Evolutionary conservation across 1,140 invertebrate genomes (phyloP), one percentile per base, ranked within the genome.

Genomic region (Calosoma granatense): DNA sequence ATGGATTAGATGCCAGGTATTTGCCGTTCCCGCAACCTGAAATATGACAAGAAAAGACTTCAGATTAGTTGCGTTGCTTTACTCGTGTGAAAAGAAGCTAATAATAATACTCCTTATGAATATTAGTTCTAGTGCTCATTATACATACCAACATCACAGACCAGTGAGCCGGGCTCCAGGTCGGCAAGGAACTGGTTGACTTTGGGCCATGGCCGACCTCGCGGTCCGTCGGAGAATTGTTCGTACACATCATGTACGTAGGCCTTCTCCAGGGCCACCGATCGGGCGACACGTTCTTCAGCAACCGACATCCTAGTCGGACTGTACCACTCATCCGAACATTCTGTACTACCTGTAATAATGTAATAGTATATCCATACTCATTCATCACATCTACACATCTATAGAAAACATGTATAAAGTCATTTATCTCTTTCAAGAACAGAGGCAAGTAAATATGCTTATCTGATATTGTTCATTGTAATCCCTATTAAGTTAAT

Each of bases 171-270:
- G 1, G 91, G 89, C 66, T 94, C 90, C 20, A 96, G 79, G 54
- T 87, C 88, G 47, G 85, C 74, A 52, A 97, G 81, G 74, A 97
- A 95, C 65, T 90, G 81, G 64, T 85, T 83, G 54, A 95, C 90
- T 63, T 84, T 79, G 19, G 92, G 92, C 83, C 92, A 92, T 58
- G 84, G 82, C 59, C 84, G 81, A 55, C 76, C 82, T 55, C 76
- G 76, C 20, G 85, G 83, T 73, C 83, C 81, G 62, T 82, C 81
- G 60, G 86, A 88, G 62, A 87, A 87, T 72, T 91, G 87, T 67
- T 94, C 87, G 77, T 96, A 97, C 54, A 95, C 92, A 67, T 94
- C 91, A 73, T 95, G 91, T 17, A 97, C 94, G 73, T 96, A 95
- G 55, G 90, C 88, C 73, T 91, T 86, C 78, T 96, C 93, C 66